These are phyloP conservation scores for Cosmopolites sordidus DNA, from an alignment of 2,888 invertebrate genomes.

Conservation along the genomic window DNA sequence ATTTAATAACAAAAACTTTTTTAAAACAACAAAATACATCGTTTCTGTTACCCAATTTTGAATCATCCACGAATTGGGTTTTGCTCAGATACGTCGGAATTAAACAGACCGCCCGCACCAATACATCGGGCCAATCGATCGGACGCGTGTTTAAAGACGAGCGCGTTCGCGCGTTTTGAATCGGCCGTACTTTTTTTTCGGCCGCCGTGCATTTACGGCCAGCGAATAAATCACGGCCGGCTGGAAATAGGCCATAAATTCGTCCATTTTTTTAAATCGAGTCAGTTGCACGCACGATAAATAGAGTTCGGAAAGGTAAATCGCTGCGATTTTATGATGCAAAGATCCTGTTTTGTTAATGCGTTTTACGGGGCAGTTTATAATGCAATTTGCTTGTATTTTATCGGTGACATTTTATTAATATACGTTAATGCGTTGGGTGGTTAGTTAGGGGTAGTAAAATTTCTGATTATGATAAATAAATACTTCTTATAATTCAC, in stretches of 20 bases:
- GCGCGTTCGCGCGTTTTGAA: too few relatives aligned
- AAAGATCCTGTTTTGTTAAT: constrained; percentile 27
- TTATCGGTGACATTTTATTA: constrained; percentile 24
- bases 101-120: too few relatives aligned
- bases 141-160: too few relatives aligned
- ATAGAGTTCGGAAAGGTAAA: constrained; percentile 29
- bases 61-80: too few relatives aligned
- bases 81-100: too few relatives aligned
- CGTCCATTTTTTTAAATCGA: constrained; percentile 25
- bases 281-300: constrained; percentile 28
- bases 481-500: too few relatives aligned
- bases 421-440: constrained; percentile 18
- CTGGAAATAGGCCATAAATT: constrained; percentile 28
- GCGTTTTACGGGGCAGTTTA: constrained; percentile 22
- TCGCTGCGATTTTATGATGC: constrained; percentile 28
- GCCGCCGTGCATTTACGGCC: constrained; percentile 22
- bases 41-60: too few relatives aligned
- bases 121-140: too few relatives aligned
- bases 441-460: neutral
- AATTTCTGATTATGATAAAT: neutral
- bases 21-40: too few relatives aligned
- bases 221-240: constrained; percentile 23
- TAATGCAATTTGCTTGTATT: constrained; percentile 22
- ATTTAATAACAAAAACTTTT: too few relatives aligned
- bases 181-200: constrained; percentile 7